A percentile compares a stretch with the other conserved stretches of the same genome.
Evolutionary conservation across 2,113 vertebrate species (phyloP).

Genomic region (Cygnus atratus): DNA sequence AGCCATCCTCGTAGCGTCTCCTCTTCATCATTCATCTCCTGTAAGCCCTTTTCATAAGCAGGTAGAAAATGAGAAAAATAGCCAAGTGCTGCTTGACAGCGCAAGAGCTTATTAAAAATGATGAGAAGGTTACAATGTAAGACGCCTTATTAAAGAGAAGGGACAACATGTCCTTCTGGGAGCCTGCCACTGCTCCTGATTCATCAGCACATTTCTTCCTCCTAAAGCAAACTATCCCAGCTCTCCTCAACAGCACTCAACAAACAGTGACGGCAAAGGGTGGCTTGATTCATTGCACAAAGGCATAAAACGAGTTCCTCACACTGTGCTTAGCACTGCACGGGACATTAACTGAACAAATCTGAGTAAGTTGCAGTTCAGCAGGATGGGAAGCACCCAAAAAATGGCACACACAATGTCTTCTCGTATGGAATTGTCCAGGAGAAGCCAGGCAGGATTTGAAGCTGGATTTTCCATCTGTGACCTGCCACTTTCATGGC

Average conservation of each 20-base stretch:
- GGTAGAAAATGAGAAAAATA: neutral
- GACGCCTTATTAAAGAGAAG: neutral
- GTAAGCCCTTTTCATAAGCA: neutral
- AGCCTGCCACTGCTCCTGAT: neutral
- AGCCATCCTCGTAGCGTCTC: neutral
- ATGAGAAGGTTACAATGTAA: neutral
- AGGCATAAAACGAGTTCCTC: neutral
- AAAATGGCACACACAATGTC: too few species aligned
- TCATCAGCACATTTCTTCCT: neutral
- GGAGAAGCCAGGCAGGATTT: too few species aligned
- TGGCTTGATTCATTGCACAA: neutral
- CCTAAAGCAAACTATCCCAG: neutral
- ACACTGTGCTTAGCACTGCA: neutral
- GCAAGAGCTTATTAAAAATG: neutral
- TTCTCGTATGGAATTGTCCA: too few species aligned
- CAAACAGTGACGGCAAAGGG: neutral
- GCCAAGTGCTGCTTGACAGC: neutral
- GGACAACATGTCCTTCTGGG: neutral
- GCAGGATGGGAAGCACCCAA: too few species aligned
- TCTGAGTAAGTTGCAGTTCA: neutral
- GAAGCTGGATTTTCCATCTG: too few species aligned
- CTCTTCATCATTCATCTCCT: neutral
- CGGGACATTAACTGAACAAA: neutral
- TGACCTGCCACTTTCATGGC: too few species aligned
- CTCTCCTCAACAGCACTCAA: accelerated